Evolutionary conservation across 2,113 vertebrate genomes (phyloP).

Genomic region (Astatotilapia flaviijosephi): DNA sequence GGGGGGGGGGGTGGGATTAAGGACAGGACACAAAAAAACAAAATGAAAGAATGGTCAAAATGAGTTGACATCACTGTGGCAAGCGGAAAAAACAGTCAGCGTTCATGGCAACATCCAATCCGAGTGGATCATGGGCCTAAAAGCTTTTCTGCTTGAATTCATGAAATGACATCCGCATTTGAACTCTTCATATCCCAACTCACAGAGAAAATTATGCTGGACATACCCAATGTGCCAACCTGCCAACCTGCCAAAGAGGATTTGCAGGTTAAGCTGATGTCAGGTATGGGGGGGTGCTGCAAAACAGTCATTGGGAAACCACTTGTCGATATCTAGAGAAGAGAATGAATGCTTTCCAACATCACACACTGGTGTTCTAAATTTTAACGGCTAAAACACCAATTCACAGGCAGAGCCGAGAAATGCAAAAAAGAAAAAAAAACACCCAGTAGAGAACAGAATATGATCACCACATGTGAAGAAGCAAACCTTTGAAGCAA

Average conservation of each 20-base stretch:
- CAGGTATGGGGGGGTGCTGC: background rate
- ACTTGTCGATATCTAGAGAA: background rate
- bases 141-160: background rate
- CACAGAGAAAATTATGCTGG: background rate
- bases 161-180: background rate
- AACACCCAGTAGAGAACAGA: fast-evolving
- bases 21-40: background rate
- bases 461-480: background rate
- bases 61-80: background rate
- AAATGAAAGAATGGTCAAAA: background rate
- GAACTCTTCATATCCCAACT: background rate
- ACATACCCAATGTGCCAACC: background rate
- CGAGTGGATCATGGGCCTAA: background rate
- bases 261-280: background rate
- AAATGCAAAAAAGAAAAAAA: background rate
- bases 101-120: background rate
- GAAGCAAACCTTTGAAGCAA: background rate
- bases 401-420: background rate
- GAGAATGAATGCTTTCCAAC: background rate
- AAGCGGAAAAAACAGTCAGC: background rate
- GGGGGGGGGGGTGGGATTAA: fast-evolving
- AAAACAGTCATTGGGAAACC: background rate
- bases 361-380: background rate
- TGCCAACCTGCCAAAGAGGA: background rate
- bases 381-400: background rate